A percentile compares a stretch with the other conserved stretches of the same genome.
Evolutionary conservation across 2,797 vertebrate species (phyloP).

Genomic region (Crocodylus rhombifer): DNA sequence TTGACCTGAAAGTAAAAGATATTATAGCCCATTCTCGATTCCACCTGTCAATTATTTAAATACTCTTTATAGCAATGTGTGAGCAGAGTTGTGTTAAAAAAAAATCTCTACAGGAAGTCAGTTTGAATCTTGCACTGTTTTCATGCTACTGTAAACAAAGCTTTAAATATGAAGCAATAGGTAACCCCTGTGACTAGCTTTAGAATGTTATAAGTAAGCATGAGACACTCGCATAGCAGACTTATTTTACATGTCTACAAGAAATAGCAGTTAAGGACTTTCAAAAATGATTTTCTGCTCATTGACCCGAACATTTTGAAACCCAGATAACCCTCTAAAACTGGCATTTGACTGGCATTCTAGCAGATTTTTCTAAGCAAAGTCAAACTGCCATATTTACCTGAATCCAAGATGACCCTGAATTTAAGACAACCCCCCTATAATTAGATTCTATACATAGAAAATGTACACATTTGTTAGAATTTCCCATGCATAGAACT

Average conservation of each 20-base stretch:
- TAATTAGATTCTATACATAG: no score
- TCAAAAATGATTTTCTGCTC: not conserved
- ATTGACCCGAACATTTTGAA: not conserved
- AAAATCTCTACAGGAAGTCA: not conserved
- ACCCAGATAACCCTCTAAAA: not conserved
- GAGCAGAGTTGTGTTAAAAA: not conserved
- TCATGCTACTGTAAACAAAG: not conserved
- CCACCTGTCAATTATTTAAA: not conserved
- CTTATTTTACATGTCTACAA: not conserved
- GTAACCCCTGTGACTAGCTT: not conserved
- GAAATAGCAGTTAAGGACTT: not conserved
- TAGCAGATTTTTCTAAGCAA: not conserved
- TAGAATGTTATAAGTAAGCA: not conserved
- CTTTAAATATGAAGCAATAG: not conserved
- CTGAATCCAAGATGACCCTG: no score
- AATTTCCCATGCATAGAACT: no score
- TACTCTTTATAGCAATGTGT: not conserved
- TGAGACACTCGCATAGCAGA: not conserved
- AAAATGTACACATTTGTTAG: no score
- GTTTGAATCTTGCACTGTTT: not conserved
- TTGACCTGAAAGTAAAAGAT: not conserved
- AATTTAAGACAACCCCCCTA: no score
- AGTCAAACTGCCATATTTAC: not conserved
- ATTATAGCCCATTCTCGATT: not conserved
- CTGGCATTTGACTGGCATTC: not conserved